These are phyloP conservation scores for Enteromius mattozi DNA, from an alignment of 2,797 vertebrate genomes.

Conservation along the genomic window DNA sequence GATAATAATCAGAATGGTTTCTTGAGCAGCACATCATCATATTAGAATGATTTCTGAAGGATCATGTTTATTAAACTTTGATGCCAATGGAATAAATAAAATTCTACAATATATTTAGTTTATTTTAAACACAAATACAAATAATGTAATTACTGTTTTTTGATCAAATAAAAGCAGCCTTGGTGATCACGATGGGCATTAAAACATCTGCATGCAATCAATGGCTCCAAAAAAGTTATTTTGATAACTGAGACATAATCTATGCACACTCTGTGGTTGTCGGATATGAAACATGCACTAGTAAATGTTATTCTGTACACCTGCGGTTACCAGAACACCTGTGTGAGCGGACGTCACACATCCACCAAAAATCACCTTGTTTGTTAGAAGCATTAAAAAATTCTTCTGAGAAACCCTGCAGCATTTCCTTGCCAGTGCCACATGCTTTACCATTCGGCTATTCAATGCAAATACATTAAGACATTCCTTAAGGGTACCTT, in stretches of 20 bases:
- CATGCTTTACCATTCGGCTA: background rate
- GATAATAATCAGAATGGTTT: background rate
- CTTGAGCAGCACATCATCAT: background rate
- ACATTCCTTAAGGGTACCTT: too few relatives aligned
- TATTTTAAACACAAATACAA: too few relatives aligned
- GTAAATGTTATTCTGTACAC: background rate
- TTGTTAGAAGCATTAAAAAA: background rate
- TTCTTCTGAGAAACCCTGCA: background rate
- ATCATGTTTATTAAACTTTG: too few relatives aligned
- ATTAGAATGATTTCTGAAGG: background rate
- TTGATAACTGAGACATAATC: background rate
- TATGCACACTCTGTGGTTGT: background rate
- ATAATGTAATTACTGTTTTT: background rate
- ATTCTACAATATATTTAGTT: too few relatives aligned
- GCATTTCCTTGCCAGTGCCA: background rate
- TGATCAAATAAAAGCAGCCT: background rate
- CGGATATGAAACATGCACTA: background rate
- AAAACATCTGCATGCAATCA: background rate
- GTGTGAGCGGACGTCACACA: background rate
- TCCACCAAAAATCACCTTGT: slow-evolving; percentile 19
- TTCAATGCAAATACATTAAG: background rate
- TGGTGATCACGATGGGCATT: background rate
- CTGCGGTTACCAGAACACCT: background rate
- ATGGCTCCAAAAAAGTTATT: too few relatives aligned
- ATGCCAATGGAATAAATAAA: too few relatives aligned